A percentile compares a stretch with the other conserved stretches of the same genome.
Evolutionary conservation across 2,113 vertebrate species (phyloP).

Genomic region (Poeciliopsis retropinna): DNA sequence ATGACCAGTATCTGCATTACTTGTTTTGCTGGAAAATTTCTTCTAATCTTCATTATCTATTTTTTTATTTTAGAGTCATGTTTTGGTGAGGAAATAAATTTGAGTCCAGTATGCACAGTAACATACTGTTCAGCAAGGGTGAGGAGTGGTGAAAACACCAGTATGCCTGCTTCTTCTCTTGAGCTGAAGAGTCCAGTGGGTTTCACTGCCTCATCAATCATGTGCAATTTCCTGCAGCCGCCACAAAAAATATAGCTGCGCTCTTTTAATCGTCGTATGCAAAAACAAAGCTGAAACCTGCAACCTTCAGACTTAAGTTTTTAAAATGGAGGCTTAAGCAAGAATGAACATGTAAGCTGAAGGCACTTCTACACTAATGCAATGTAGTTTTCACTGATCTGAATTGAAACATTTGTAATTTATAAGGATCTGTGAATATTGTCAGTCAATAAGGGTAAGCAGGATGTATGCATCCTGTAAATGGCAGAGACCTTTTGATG

Average conservation of each 20-base stretch:
- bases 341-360: not conserved
- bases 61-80: not conserved
- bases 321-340: not conserved
- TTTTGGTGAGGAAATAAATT: not conserved
- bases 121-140: not conserved
- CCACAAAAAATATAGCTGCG: not conserved
- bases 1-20: not conserved
- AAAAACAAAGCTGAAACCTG: not conserved
- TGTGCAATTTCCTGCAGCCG: not conserved
- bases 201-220: not conserved
- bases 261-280: not conserved
- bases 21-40: not conserved
- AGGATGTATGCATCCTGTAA: slow-evolving; percentile 16
- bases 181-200: not conserved
- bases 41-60: not conserved
- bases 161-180: not conserved
- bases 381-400: not conserved
- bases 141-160: not conserved
- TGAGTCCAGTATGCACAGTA: not conserved
- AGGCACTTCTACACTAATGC: not conserved
- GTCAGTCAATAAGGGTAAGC: not conserved
- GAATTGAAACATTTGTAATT: not conserved
- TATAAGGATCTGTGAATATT: not conserved
- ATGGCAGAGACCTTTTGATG: slow-evolving; percentile 33
- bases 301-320: not conserved